phyloP scores from a whole-genome alignment of 2,113 vertebrate genomes.

The Tiliqua scincoides region DNA sequence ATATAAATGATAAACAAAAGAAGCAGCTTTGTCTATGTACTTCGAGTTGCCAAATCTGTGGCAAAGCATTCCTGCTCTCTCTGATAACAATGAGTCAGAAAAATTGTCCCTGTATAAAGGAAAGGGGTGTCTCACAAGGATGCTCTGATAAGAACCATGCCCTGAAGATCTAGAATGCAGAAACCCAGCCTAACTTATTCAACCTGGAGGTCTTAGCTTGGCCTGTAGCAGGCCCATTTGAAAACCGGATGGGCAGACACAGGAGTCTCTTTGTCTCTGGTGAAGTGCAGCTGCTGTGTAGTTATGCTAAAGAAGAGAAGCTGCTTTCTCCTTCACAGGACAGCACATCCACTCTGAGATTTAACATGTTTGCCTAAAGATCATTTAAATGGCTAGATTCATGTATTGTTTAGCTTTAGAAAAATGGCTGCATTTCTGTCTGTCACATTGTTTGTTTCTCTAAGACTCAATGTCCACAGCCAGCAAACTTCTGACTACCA shows the following conservation, averaged over 20 bases:
- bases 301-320: not conserved
- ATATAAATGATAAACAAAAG: not conserved
- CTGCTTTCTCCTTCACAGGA: not conserved
- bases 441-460: not conserved
- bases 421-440: not conserved
- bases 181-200: not conserved
- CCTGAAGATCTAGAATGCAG: not conserved
- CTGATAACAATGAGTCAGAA: not conserved
- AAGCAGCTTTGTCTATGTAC: not conserved
- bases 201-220: not conserved
- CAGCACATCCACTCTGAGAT: not conserved
- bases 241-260: not conserved
- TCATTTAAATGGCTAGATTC: not conserved
- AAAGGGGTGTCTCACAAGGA: no score
- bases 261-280: not conserved
- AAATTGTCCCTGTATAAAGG: not conserved
- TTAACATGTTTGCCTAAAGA: not conserved
- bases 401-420: not conserved
- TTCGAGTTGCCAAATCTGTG: not conserved
- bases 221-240: not conserved
- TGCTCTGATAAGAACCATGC: not conserved
- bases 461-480: not conserved
- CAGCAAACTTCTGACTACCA: not conserved
- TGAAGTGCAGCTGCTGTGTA: not conserved
- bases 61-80: not conserved